These are phyloP conservation scores for Zeuzera pyrina DNA, from an alignment of 2,888 invertebrate genomes.

Conservation along the genomic window DNA sequence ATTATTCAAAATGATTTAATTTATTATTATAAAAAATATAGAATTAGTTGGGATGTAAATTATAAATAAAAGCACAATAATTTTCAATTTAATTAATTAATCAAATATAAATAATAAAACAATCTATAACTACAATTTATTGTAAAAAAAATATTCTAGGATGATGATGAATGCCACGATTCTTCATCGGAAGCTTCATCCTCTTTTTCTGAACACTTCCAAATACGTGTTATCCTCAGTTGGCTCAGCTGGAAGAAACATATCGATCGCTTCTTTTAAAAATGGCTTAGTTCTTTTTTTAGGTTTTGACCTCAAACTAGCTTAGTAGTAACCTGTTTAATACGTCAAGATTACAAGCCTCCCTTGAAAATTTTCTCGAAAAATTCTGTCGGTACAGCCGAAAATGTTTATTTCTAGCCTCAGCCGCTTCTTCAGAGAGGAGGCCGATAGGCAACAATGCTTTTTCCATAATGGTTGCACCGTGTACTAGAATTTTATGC, in stretches of 20 bases:
- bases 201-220: not conserved
- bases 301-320: no score
- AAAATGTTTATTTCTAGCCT: constrained; percentile 22
- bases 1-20: not conserved
- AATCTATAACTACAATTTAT: not conserved
- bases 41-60: not conserved
- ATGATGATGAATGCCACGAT: not conserved
- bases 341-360: constrained; percentile 11
- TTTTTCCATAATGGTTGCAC: constrained; percentile 3
- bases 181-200: not conserved
- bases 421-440: constrained; percentile 25
- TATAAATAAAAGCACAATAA: not conserved
- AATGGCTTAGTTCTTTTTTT: constrained; percentile 1
- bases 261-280: not conserved
- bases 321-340: constrained; percentile 11
- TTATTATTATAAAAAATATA: not conserved
- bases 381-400: constrained; percentile 16
- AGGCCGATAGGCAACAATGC: constrained; percentile 23
- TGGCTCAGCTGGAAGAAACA: not conserved
- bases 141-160: not conserved
- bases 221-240: not conserved
- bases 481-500: constrained; percentile 7
- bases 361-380: constrained; percentile 21
- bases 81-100: not conserved
- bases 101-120: not conserved